phyloP scores from a whole-genome alignment of 2,888 invertebrate genomes.

The Zhuqinia jingwanae region DNA sequence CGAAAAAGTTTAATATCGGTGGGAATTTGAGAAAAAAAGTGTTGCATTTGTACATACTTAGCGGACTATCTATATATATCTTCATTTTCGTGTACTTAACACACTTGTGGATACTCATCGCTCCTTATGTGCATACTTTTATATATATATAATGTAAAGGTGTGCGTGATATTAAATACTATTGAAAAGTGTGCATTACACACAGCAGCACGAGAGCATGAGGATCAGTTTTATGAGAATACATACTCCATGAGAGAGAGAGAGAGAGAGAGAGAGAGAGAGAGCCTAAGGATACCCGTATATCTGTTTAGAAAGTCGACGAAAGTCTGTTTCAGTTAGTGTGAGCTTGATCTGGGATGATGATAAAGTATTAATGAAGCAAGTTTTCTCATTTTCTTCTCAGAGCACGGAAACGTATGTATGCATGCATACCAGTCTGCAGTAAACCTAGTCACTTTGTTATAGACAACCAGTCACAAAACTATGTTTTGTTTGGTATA shows the following conservation, averaged over 20 bases:
- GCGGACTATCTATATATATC: background rate
- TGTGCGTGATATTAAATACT: conserved; percentile 13
- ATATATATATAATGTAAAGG: too few relatives aligned
- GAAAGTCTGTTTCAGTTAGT: conserved; percentile 11
- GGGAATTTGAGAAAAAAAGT: conserved; percentile 61
- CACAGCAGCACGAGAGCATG: background rate
- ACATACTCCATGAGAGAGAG: background rate
- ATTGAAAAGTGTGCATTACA: background rate
- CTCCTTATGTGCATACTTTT: background rate
- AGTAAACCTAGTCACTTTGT: background rate
- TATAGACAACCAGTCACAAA: background rate
- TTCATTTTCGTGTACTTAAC: conserved; percentile 4
- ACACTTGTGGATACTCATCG: conserved; percentile 53
- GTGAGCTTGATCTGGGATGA: conserved; percentile 10
- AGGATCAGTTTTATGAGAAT: background rate
- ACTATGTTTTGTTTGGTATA: too few relatives aligned
- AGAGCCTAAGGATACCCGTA: conserved; percentile 1
- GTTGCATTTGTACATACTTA: conserved; percentile 21
- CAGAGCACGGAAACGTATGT: background rate
- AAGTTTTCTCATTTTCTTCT: conserved; percentile 68
- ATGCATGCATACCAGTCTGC: background rate
- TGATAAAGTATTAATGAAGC: conserved; percentile 61
- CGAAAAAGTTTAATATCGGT: conserved; percentile 68
- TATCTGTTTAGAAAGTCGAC: conserved; percentile 1
- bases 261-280: too few relatives aligned